Conservation (phyloP, 2,113 vertebrate species). For the Laticauda laticaudata region DNA sequence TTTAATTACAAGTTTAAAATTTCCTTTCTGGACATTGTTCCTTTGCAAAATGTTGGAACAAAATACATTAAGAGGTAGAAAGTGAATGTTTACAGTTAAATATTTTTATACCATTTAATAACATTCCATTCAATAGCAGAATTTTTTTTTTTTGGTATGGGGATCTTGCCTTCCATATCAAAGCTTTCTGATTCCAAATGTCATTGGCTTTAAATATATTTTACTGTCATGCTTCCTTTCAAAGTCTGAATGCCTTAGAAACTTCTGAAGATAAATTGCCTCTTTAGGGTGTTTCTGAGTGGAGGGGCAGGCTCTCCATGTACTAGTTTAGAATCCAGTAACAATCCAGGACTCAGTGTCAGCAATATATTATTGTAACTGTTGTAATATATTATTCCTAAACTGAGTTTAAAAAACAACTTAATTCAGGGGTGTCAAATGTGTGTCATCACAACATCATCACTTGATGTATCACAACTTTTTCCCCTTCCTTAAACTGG, state of each 20-base stretch:
- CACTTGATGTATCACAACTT: too few relatives aligned
- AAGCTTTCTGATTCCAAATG: not conserved
- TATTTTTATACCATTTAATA: not conserved
- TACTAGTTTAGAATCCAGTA: not conserved
- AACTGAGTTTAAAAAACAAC: not conserved
- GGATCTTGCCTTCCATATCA: not conserved
- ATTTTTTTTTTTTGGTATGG: not conserved
- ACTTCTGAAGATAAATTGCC: not conserved
- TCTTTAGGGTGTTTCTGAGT: not conserved
- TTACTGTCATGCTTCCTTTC: not conserved
- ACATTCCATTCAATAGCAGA: not conserved
- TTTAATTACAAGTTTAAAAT: slow-evolving; percentile 32
- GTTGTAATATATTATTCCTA: not conserved
- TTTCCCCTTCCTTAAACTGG: too few relatives aligned
- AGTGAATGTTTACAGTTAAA: not conserved
- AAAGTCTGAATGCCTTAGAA: not conserved
- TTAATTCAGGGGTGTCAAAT: too few relatives aligned
- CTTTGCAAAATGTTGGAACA: slow-evolving; percentile 23
- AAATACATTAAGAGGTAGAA: slow-evolving; percentile 41
- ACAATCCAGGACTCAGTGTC: not conserved
- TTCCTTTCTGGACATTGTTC: slow-evolving; percentile 34
- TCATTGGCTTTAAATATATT: not conserved
- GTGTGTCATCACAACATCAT: too few relatives aligned
- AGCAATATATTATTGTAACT: not conserved
- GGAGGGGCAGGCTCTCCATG: not conserved